Evolutionary conservation across 2,888 invertebrate species (phyloP), one percentile per base, ranked within the genome.

Genomic region (Sisyra terminalis): DNA sequence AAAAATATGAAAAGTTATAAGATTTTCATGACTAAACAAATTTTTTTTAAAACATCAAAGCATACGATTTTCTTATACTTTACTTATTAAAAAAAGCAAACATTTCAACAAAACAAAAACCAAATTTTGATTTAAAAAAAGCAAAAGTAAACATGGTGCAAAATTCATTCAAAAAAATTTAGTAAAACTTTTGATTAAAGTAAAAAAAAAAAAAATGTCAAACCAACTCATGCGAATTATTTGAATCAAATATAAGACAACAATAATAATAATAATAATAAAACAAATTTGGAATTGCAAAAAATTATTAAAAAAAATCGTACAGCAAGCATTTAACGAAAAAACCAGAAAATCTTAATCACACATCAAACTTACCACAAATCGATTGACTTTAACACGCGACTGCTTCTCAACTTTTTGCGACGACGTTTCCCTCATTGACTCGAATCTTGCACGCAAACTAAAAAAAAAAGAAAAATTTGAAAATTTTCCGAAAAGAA

Each of bases 371-470:
- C 87, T 82, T 63, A 89, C 89, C 76, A 90, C 87, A 72, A 90
- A 90, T 70, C 90, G 70, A 61, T 89, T 87, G 52, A 90, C 87
- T 73, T 82, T 83, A 46, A 75, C 70, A 48, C 72, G 66, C 16
- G 71, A 67, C 40, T 65, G 64, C 46, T 69, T 66, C 45, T 64
- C 61, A 49, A 66, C 69, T 47, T 64, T 58, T 2, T 57, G 60
- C 2, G 57, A 54, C 40, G 64, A 64, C 10, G 61, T 58, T 43
- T 71, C 71, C 46, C 80, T 78, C 69, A 92, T 75, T 46, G 84
- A 84, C 62, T 92, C 92, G 62, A 93, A 94, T 55, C 82, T 77
- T 46, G 85, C 84, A 45, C 87, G 78, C 52, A 92, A 73, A 60
- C 83, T 84, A 59, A 39, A 64, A 61, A 14, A 30, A 43, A 47